Percentiles rank a stretch among this genome's conserved stretches.
Conservation (phyloP, 2,113 vertebrate genomes). For the Petaurus breviceps region DNA sequence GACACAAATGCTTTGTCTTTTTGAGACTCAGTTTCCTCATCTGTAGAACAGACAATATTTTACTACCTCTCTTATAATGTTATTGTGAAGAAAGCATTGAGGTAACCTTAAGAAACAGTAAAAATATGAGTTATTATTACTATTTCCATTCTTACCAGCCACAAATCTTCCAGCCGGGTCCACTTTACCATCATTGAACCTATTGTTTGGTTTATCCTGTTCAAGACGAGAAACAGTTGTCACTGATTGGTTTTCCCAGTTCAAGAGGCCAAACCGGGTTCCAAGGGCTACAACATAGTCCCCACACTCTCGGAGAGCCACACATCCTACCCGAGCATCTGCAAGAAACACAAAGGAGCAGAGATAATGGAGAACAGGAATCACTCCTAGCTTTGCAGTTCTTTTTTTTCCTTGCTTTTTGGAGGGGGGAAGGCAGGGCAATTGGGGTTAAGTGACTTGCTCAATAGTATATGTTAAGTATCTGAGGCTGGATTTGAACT, state of each 20-base stretch:
- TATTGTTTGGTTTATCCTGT: slow-evolving; percentile 83
- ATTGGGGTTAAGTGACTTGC: too few species aligned
- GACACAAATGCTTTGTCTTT: neutral
- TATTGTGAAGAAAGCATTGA: neutral
- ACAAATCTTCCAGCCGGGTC: slow-evolving; percentile 87
- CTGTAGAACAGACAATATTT: neutral
- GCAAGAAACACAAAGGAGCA: neutral
- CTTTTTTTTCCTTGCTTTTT: neutral
- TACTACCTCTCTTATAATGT: neutral
- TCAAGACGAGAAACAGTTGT: slow-evolving; percentile 76
- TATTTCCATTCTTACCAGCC: slow-evolving; percentile 81
- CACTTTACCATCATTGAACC: slow-evolving; percentile 90
- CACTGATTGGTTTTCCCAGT: slow-evolving; percentile 82
- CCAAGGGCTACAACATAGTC: slow-evolving; percentile 83
- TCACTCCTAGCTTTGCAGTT: neutral
- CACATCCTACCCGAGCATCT: slow-evolving; percentile 81
- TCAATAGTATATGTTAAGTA: too few species aligned
- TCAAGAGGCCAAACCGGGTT: slow-evolving; percentile 83
- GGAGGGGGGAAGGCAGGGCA: too few species aligned
- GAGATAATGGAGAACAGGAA: neutral
- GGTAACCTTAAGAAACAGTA: rapidly evolving
- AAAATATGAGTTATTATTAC: slow-evolving; percentile 39
- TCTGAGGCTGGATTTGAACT: too few species aligned
- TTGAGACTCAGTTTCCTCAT: neutral
- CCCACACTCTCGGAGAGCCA: slow-evolving; percentile 77